Evolutionary conservation across 2,888 invertebrate genomes (phyloP).

Genomic region (Heteromyza rotundicornis): DNA sequence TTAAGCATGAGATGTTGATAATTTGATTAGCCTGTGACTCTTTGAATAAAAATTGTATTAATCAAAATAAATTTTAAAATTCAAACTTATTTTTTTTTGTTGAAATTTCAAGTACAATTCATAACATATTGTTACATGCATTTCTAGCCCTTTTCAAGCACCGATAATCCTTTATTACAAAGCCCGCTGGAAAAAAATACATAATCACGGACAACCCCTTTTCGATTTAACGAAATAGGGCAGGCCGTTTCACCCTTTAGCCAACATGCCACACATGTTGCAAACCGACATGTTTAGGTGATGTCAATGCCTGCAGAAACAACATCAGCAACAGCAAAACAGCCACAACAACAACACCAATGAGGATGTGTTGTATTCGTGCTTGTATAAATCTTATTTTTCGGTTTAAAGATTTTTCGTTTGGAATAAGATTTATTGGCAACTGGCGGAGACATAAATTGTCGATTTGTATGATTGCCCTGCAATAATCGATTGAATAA

Average conservation of each 20-base stretch:
- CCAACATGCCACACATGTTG: slow-evolving; percentile 8
- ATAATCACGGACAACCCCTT: background rate
- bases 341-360: background rate
- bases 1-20: slow-evolving; percentile 14
- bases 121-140: background rate
- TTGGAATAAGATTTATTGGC: slow-evolving; percentile 56
- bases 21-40: slow-evolving; percentile 15
- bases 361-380: background rate
- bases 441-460: slow-evolving; percentile 49
- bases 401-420: slow-evolving; percentile 20
- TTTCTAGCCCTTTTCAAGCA: background rate
- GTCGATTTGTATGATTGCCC: slow-evolving; percentile 62
- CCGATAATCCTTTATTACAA: background rate
- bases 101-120: background rate
- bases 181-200: background rate
- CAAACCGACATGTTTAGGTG: slow-evolving; percentile 39
- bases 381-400: background rate
- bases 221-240: background rate
- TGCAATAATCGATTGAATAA: slow-evolving; percentile 55
- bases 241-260: background rate
- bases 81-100: background rate
- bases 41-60: background rate
- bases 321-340: background rate
- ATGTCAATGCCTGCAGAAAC: slow-evolving; percentile 29
- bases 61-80: background rate